Conservation (phyloP, 2,113 vertebrate genomes). For the Equus quagga region DNA sequence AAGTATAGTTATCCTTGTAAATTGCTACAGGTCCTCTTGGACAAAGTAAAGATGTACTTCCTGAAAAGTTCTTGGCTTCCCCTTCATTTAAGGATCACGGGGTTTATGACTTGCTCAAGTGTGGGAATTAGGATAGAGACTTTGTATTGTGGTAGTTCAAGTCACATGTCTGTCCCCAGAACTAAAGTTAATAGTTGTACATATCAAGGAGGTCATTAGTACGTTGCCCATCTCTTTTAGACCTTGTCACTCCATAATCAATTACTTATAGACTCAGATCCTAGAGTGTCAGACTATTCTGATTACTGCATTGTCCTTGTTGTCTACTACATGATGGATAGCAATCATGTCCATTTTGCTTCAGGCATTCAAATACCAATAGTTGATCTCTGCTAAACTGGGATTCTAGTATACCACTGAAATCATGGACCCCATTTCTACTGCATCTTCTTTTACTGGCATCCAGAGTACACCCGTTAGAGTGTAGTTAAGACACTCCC, state of each 20-base stretch:
- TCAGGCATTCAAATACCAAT: background rate
- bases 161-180: background rate
- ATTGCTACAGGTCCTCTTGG: background rate
- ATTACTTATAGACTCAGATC: background rate
- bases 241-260: background rate
- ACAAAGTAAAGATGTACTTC: background rate
- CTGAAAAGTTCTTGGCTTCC: background rate
- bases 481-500: background rate
- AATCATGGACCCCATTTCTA: background rate
- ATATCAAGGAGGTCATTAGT: background rate
- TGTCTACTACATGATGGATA: background rate
- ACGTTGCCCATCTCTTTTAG: background rate
- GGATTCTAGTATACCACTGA: background rate
- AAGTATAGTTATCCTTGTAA: background rate
- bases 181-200: background rate
- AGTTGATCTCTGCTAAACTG: background rate
- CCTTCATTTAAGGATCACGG: background rate
- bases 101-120: background rate
- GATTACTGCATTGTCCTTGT: background rate
- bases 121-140: background rate
- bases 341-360: background rate
- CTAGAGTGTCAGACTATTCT: background rate
- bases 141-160: background rate
- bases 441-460: background rate
- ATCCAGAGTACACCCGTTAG: background rate